Evolutionary conservation across 2,797 vertebrate genomes (phyloP), one percentile per base, ranked within the genome.

Genomic region (Pempheris klunzingeri): DNA sequence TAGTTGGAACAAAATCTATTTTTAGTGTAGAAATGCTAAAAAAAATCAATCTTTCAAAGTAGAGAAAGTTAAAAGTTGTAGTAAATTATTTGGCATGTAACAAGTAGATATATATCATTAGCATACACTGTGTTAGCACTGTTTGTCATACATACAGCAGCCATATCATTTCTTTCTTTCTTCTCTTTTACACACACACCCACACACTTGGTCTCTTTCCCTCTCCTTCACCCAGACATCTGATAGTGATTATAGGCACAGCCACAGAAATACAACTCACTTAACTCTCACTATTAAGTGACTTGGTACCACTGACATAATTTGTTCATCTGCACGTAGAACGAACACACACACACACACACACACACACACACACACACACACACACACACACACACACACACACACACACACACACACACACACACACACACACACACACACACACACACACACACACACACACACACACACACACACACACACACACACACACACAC

Each of bases 231-330:
- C 81, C 64, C 62, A 69, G 77, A 89, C 92, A 92, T 92, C 91
- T 92, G 92, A 93, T 77, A 92, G 90, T 88, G 78, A 93, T 93
- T 93, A 93, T 6, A 83, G n/a, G 39, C 84, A 61, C 36, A 65
- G 64, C 74, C 84, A 80, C 77, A 83, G 80, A 91, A 89, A 87
- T 82, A 81, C 80, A 73, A 82, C 78, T 85, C 83, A 73, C 74
- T 90, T 85, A 88, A 90, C 86, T 87, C 80, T 71, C 46, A 71
- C 86, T 88, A 88, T 90, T 90, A 90, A 82, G 80, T 65, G 75
- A 81, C 78, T 83, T 77, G 41, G 87, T 84, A 87, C 79, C 76
- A 57, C 80, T 83, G 87, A 86, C 76, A 86, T 87, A 85, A 89
- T 92, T 82, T 89, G 82, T 84, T 87, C 80, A 86, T 89, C 79